Evolutionary conservation across 2,113 vertebrate species (phyloP).

Genomic region (Cnemophilus loriae): DNA sequence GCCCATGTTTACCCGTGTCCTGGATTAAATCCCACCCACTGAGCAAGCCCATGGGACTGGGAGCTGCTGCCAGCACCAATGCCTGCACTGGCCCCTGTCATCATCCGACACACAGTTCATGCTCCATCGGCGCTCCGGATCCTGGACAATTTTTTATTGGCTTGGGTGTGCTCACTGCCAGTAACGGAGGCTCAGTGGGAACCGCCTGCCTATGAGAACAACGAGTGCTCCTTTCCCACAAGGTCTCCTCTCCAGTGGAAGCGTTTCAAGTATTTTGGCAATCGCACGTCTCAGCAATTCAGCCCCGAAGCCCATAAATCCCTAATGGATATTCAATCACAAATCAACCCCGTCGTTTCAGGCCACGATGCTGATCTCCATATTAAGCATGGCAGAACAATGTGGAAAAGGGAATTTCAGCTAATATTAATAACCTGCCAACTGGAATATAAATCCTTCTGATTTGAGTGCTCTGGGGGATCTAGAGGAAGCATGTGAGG

Average conservation of each 20-base stretch:
- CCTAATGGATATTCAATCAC: conserved; percentile 33
- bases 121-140: not conserved
- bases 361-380: not conserved
- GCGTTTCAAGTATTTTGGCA: conserved; percentile 47
- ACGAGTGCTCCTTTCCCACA: conserved; percentile 39
- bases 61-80: not conserved
- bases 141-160: not conserved
- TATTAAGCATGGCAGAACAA: conserved; percentile 21
- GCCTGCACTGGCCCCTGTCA: not conserved
- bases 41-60: not conserved
- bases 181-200: not conserved
- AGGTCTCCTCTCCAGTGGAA: conserved; percentile 29
- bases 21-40: not conserved
- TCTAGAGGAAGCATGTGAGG: not conserved
- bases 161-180: not conserved
- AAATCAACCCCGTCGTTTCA: not conserved
- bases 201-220: not conserved
- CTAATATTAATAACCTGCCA: conserved; percentile 5
- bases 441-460: not conserved
- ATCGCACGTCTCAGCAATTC: not conserved
- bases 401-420: not conserved
- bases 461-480: not conserved
- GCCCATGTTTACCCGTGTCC: not conserved
- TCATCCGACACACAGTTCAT: not conserved
- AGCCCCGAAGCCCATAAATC: not conserved